Conservation (phyloP, 2,888 invertebrate species). For the Blastobasis adustella region DNA sequence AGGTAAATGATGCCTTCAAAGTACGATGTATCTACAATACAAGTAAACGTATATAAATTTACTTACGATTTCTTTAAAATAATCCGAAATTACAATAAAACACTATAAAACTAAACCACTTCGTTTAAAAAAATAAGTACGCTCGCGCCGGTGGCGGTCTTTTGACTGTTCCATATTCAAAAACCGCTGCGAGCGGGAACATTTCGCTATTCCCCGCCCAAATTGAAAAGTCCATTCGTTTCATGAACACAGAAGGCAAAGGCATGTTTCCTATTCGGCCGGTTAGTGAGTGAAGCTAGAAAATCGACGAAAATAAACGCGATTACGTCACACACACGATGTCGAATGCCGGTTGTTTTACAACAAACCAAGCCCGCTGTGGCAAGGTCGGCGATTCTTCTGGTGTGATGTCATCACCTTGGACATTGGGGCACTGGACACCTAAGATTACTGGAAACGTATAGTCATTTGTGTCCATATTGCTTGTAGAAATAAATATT, state of each 20-base stretch:
- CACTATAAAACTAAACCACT: too few species aligned
- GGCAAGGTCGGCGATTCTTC: conserved; percentile 38
- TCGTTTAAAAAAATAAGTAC: background rate
- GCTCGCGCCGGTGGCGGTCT: conserved; percentile 11
- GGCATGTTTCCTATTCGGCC: conserved; percentile 18
- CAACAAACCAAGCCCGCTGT: conserved; percentile 13
- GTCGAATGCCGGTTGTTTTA: conserved; percentile 13
- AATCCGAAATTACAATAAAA: too few species aligned
- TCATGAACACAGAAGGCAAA: background rate
- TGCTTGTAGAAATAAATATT: background rate
- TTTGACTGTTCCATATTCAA: conserved; percentile 25
- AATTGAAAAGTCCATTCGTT: conserved; percentile 12
- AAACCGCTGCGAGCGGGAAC: conserved; percentile 33
- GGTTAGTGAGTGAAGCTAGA: conserved; percentile 18
- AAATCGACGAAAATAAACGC: conserved; percentile 50
- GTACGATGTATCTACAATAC: too few species aligned
- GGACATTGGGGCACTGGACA: conserved; percentile 5
- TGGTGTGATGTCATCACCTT: conserved; percentile 23
- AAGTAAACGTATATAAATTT: too few species aligned
- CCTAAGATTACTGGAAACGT: background rate
- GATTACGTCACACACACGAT: conserved; percentile 41
- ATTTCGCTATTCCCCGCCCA: conserved; percentile 14
- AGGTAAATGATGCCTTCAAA: too few species aligned
- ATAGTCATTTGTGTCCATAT: background rate
- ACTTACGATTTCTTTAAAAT: too few species aligned